Evolutionary conservation across 2,113 vertebrate species (phyloP).

Genomic region (Perca flavescens): DNA sequence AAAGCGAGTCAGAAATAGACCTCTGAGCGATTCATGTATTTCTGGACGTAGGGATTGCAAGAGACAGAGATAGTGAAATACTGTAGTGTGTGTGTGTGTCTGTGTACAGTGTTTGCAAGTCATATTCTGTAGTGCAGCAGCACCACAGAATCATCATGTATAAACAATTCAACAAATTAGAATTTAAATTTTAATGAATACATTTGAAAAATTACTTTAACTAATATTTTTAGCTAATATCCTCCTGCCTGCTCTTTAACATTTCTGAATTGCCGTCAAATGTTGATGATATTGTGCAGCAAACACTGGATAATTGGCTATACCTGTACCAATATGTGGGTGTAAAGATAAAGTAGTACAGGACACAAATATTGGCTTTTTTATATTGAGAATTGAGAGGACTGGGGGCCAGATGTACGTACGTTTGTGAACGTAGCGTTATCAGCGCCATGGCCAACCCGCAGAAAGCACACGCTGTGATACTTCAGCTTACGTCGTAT

Average conservation of each 20-base stretch:
- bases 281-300: neutral
- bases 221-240: neutral
- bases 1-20: constrained; percentile 67
- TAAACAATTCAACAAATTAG: neutral
- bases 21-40: constrained; percentile 54
- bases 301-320: neutral
- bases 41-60: constrained; percentile 54
- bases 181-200: neutral
- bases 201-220: neutral
- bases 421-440: too few relatives aligned
- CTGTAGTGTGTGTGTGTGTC: constrained; percentile 26
- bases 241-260: neutral
- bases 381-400: neutral
- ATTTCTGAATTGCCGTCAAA: neutral
- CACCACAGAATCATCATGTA: neutral
- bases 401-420: neutral
- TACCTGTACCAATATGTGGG: neutral
- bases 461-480: too few relatives aligned
- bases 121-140: constrained; percentile 9
- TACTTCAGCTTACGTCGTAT: too few relatives aligned
- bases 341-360: neutral
- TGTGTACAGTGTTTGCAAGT: constrained; percentile 12
- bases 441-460: too few relatives aligned
- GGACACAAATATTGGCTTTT: too few relatives aligned
- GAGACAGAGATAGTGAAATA: constrained; percentile 55